Evolutionary conservation across 2,113 vertebrate genomes (phyloP).

Genomic region (Oplegnathus fasciatus): DNA sequence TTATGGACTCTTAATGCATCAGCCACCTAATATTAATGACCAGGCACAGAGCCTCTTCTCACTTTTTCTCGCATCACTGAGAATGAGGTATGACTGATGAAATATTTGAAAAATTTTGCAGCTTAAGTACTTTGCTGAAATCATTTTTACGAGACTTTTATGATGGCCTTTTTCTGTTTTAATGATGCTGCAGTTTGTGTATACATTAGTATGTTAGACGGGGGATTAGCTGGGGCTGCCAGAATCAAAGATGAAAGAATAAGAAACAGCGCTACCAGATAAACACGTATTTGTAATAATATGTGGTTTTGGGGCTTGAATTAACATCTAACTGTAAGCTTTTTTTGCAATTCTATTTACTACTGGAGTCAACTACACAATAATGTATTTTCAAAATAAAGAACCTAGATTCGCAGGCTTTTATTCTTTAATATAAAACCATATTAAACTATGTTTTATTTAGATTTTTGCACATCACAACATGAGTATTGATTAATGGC

Average conservation of each 20-base stretch:
- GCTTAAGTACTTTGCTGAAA: slow-evolving; percentile 48
- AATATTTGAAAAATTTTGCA: slow-evolving; percentile 36
- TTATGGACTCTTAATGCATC: slow-evolving; percentile 71
- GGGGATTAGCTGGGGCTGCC: slow-evolving; percentile 55
- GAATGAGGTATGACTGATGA: slow-evolving; percentile 34
- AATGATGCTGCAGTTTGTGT: slow-evolving; percentile 70
- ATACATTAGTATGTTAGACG: slow-evolving; percentile 46
- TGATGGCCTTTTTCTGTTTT: slow-evolving; percentile 23
- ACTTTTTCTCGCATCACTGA: not conserved
- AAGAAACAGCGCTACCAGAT: not conserved
- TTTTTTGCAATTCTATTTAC: slow-evolving; percentile 7
- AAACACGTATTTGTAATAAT: slow-evolving; percentile 30
- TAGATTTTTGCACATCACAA: not conserved
- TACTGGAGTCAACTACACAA: not conserved
- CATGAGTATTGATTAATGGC: not conserved
- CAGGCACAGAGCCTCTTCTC: slow-evolving; percentile 2
- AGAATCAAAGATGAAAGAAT: slow-evolving; percentile 47
- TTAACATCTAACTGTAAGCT: slow-evolving; percentile 27
- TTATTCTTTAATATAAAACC: not conserved
- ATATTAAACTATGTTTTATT: not conserved
- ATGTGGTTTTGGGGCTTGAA: slow-evolving; percentile 27
- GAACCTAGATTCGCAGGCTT: not conserved
- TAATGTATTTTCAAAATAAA: not conserved
- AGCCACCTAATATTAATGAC: slow-evolving; percentile 60
- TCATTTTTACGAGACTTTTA: slow-evolving; percentile 62